These are phyloP conservation scores for Columba janthina DNA, from an alignment of 2,113 vertebrate genomes.

Conservation along the genomic window DNA sequence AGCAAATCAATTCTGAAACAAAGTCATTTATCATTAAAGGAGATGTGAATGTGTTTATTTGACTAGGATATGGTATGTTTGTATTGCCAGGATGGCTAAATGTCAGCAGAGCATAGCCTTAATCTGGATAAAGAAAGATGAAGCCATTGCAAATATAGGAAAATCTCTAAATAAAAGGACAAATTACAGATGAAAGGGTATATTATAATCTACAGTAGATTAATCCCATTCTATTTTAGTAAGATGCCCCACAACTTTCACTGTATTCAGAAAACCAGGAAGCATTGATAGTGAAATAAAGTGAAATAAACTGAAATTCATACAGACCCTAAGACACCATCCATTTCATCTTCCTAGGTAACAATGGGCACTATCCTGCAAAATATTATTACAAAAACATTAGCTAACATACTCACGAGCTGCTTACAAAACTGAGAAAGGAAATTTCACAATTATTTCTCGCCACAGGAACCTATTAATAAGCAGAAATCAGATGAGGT, in stretches of 20 bases:
- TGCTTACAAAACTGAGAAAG: background rate
- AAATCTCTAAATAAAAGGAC: background rate
- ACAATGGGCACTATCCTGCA: background rate
- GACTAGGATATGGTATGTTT: background rate
- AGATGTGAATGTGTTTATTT: background rate
- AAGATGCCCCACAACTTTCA: background rate
- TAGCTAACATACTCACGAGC: background rate
- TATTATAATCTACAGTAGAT: background rate
- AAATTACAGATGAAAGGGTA: background rate
- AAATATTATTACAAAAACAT: background rate
- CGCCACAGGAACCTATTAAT: background rate
- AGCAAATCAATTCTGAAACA: background rate
- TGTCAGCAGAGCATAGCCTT: background rate
- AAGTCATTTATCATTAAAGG: background rate
- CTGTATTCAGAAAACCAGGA: background rate
- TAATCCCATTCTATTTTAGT: background rate
- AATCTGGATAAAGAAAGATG: background rate
- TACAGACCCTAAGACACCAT: background rate
- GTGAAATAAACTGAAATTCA: background rate
- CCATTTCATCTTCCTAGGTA: background rate
- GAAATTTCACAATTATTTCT: background rate
- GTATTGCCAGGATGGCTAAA: background rate
- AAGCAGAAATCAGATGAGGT: background rate
- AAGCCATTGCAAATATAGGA: background rate
- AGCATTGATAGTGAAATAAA: background rate